Evolutionary conservation across 1,140 invertebrate genomes (phyloP), one percentile per base, ranked within the genome.

Genomic region (Macrobrachium nipponense): DNA sequence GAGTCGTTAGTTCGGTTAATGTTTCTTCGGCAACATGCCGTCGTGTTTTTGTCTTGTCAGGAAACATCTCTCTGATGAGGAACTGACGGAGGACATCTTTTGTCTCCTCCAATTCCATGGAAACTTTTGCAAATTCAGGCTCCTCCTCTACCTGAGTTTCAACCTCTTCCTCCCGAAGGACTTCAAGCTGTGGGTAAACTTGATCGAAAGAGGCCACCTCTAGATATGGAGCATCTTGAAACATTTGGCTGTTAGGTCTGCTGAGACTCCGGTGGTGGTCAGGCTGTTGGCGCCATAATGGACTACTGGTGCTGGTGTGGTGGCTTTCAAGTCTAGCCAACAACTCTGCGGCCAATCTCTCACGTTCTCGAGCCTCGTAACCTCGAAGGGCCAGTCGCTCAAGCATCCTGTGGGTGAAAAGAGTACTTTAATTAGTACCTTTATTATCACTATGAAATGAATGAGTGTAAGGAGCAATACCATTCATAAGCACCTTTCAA

Each of bases 341-440:
- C 8, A 83, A 61, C 18, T 83, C 72, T 11, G 62, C 60, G 72
- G 81, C 72, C 27, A 76, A 17, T 36, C 18, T 58, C 81, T 83
- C 72, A 10, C 61, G 81, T 59, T 83, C 81, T 17, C 59, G 58
- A 59, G 36, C 5, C 27, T 64, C 61, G 11, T 76, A 20, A 18
- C 81, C 81, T n/a, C 81, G 81, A n/a, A 43, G 59, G 36, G 73
- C 81, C 60, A 83, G 72, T 27, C 73, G 72, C 72, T 77, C 68
- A 18, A 77, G 66, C 60, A 64, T 83, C 59, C 81, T 83, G 60
- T 6, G 64, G 58, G 7, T n/a, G 14, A 0, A 43, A 62, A 43
- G 15, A 18, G n/a, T 36, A 7, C 64, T 66, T 51, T 8, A 51
- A 51, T 51, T 51, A 51, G 51, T 51, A 51, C 7, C 7, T 3